These are phyloP conservation scores for Hypanus sabinus DNA, from an alignment of 2,113 vertebrate species.

Conservation along the genomic window DNA sequence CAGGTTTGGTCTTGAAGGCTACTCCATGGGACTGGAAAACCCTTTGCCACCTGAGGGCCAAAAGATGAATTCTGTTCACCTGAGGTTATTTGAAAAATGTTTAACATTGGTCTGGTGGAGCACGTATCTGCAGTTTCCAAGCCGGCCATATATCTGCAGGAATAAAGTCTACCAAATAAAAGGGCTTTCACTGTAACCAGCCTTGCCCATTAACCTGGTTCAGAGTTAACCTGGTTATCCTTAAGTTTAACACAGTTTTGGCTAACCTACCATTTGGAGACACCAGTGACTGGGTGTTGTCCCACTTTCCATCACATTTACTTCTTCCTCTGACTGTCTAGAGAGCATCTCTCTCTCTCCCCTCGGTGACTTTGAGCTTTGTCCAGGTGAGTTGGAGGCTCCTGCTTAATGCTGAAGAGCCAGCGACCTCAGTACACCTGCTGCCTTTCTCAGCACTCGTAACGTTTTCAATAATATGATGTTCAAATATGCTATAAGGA, in stretches of 20 bases:
- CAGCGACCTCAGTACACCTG: neutral
- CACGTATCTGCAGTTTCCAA: neutral
- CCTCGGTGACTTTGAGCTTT: neutral
- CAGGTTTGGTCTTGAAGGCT: neutral
- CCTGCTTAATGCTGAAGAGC: neutral
- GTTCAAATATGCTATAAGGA: neutral
- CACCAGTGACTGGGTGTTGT: neutral
- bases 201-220: neutral
- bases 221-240: neutral
- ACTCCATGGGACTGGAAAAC: neutral
- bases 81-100: neutral
- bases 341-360: neutral
- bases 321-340: too few relatives aligned
- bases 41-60: neutral
- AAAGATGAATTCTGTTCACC: neutral
- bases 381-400: neutral
- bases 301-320: neutral
- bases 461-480: neutral
- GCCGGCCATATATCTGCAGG: neutral
- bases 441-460: neutral
- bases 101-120: too few relatives aligned
- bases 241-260: neutral
- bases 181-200: neutral
- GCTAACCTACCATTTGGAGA: neutral
- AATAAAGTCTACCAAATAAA: neutral